phyloP scores from a whole-genome alignment of 2,797 vertebrate species.

The Liparis tanakae region DNA sequence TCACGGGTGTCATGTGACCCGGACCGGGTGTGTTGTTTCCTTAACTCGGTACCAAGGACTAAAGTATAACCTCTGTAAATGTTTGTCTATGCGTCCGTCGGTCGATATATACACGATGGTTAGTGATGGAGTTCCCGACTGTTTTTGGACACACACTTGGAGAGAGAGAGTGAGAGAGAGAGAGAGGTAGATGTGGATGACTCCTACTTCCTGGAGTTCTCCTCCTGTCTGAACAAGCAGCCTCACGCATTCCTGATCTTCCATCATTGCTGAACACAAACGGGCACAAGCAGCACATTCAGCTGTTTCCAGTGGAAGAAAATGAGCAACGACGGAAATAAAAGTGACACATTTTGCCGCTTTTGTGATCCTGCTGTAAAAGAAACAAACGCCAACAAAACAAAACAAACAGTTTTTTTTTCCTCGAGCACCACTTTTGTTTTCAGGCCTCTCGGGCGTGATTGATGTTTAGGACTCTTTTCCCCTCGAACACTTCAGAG shows the following conservation, averaged over 20 bases:
- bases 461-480: conserved; percentile 24
- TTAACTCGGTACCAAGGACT: too few relatives aligned
- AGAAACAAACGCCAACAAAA: neutral
- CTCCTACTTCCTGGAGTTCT: conserved; percentile 23
- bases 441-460: neutral
- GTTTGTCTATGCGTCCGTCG: too few relatives aligned
- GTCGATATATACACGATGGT: neutral
- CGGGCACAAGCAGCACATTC: conserved; percentile 15
- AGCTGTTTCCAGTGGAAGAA: conserved; percentile 29
- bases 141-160: neutral
- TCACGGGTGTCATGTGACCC: too few relatives aligned
- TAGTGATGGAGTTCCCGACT: too few relatives aligned
- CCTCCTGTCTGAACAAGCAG: conserved; percentile 68
- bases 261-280: conserved; percentile 61
- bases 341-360: conserved; percentile 12
- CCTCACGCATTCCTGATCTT: conserved; percentile 65
- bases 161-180: neutral
- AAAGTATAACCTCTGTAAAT: too few relatives aligned
- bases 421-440: conserved; percentile 5
- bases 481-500: conserved; percentile 18
- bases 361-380: conserved; percentile 19
- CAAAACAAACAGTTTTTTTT: conserved; percentile 1
- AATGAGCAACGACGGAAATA: conserved; percentile 15
- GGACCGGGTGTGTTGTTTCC: too few relatives aligned
- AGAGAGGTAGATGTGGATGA: too few relatives aligned